A percentile compares a stretch with the other conserved stretches of the same genome.
Conservation (phyloP, 2,888 invertebrate genomes). For the Hypolimnas misippus region DNA sequence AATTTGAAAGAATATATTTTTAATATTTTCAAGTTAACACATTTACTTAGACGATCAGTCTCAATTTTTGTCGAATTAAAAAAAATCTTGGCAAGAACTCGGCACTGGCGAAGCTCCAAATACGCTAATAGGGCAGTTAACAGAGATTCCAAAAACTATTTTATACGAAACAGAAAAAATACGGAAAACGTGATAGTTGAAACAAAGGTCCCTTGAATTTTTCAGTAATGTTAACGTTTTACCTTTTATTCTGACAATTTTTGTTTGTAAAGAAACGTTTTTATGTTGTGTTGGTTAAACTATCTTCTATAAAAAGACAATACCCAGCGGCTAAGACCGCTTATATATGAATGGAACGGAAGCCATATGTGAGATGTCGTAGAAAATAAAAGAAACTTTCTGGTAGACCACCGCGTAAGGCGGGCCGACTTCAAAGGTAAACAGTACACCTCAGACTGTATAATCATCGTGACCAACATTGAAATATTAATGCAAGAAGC, state of each 20-base stretch:
- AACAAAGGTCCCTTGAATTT: neutral
- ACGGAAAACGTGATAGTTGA: slow-evolving; percentile 23
- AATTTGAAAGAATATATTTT: neutral
- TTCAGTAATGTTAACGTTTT: neutral
- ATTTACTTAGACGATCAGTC: slow-evolving; percentile 36
- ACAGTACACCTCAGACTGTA: slow-evolving; percentile 52
- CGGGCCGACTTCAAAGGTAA: slow-evolving; percentile 73
- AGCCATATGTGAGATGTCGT: slow-evolving; percentile 62
- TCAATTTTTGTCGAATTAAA: slow-evolving; percentile 39
- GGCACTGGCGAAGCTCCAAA: slow-evolving; percentile 48
- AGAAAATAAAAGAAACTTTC: slow-evolving; percentile 65
- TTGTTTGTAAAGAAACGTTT: neutral
- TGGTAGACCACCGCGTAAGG: slow-evolving; percentile 74
- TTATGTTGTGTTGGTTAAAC: slow-evolving; percentile 15
- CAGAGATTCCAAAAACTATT: slow-evolving; percentile 44
- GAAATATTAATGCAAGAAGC: slow-evolving; percentile 57
- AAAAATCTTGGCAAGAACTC: slow-evolving; percentile 41
- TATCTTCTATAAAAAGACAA: slow-evolving; percentile 14
- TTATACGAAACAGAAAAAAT: slow-evolving; percentile 41
- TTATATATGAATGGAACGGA: slow-evolving; percentile 61
- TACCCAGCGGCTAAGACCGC: neutral
- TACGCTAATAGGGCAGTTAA: slow-evolving; percentile 47
- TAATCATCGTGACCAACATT: slow-evolving; percentile 69
- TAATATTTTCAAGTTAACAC: slow-evolving; percentile 15
- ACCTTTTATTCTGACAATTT: neutral